Percentiles rank a stretch among this genome's conserved stretches.
These are phyloP conservation scores for Sylvilagus floridanus DNA, from an alignment of 2,797 vertebrate species.

Conservation along the genomic window DNA sequence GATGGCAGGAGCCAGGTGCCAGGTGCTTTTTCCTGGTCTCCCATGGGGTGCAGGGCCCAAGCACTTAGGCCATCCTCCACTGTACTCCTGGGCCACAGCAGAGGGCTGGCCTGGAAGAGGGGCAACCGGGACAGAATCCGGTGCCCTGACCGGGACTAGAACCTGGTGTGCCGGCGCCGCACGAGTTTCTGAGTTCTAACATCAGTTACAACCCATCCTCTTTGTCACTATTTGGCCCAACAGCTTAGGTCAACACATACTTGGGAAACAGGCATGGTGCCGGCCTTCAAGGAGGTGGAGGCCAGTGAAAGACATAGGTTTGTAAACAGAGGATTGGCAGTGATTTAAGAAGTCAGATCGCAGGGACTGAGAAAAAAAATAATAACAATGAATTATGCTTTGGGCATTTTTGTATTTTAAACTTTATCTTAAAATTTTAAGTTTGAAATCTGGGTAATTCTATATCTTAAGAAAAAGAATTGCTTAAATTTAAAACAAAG, in stretches of 20 bases:
- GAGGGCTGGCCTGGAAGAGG: no score
- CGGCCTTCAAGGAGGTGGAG: neutral
- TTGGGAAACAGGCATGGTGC: neutral
- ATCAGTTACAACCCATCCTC: conserved; percentile 15
- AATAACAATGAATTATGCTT: neutral
- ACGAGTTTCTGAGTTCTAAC: conserved; percentile 5
- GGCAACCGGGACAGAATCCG: no score
- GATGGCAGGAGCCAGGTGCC: no score
- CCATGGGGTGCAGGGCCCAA: no score
- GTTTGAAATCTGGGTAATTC: no score
- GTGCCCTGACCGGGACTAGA: no score
- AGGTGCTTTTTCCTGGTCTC: no score
- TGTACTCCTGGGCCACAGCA: no score
- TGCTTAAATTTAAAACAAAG: conserved; percentile 30
- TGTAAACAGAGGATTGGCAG: neutral
- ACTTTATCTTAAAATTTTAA: neutral
- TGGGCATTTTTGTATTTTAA: conserved; percentile 16
- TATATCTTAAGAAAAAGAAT: neutral
- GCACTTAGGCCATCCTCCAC: no score
- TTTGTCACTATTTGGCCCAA: conserved; percentile 7
- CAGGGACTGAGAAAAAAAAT: neutral
- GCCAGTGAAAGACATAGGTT: neutral
- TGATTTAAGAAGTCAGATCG: neutral
- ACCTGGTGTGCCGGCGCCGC: no score
- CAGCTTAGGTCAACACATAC: neutral